Evolutionary conservation across 2,888 invertebrate species (phyloP).

Genomic region (Phlogophora meticulosa): DNA sequence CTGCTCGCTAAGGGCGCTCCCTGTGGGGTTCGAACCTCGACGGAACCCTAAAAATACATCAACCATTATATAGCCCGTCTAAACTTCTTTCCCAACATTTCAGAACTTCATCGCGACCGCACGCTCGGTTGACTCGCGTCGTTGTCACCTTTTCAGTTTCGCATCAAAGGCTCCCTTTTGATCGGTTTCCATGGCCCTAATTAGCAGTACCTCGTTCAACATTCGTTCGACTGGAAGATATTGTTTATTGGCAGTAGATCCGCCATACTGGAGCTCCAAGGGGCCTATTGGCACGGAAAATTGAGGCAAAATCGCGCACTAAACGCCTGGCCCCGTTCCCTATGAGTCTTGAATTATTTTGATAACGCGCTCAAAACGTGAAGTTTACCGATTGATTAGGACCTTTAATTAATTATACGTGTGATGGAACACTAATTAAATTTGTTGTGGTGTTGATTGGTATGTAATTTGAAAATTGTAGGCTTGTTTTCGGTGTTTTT

Average conservation of each 20-base stretch:
- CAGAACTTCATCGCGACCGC: constrained; percentile 63
- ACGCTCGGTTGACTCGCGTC: constrained; percentile 74
- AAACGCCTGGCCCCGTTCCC: constrained; percentile 72
- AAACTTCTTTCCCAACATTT: constrained; percentile 44
- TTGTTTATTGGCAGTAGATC: constrained; percentile 90
- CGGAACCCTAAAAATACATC: too few relatives aligned
- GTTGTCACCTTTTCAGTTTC: constrained; percentile 86
- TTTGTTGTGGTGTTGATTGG: constrained; percentile 50
- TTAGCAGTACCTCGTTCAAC: constrained; percentile 86
- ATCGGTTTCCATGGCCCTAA: constrained; percentile 87
- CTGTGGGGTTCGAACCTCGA: too few relatives aligned
- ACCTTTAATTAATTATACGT: constrained; percentile 54
- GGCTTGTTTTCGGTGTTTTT: constrained; percentile 11
- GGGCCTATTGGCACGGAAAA: constrained; percentile 86
- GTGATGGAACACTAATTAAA: constrained; percentile 42
- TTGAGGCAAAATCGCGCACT: constrained; percentile 84
- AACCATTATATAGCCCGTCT: constrained; percentile 18
- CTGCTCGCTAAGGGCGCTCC: too few relatives aligned
- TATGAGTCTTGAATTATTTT: constrained; percentile 74
- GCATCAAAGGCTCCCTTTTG: constrained; percentile 88
- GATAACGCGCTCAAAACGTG: constrained; percentile 49
- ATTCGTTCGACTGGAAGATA: constrained; percentile 85
- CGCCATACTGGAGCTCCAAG: constrained; percentile 75
- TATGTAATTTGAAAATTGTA: constrained; percentile 24
- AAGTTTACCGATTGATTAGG: constrained; percentile 60